Percentiles rank a stretch among this genome's conserved stretches.
Conservation (phyloP, 2,888 invertebrate genomes). For the Phlogophora meticulosa region DNA sequence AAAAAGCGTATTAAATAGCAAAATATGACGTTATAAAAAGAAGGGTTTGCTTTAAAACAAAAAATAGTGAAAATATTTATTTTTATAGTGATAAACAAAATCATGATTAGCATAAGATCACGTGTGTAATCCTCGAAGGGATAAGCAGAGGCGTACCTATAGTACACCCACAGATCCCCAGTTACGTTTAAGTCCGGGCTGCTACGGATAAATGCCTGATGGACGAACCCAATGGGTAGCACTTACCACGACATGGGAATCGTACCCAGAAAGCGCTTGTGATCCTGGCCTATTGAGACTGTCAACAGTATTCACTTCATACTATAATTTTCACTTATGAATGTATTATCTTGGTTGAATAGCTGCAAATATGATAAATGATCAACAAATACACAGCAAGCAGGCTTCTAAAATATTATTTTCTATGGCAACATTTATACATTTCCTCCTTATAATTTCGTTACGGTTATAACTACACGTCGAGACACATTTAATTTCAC, state of each 20-base stretch:
- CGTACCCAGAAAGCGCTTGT: no score
- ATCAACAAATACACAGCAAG: not conserved
- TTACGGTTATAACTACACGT: not conserved
- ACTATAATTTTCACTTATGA: not conserved
- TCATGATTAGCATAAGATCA: no score
- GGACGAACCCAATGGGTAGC: no score
- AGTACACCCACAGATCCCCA: no score
- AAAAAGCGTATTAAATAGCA: not conserved
- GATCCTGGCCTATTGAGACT: no score
- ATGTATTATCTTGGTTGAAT: not conserved
- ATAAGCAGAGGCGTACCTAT: no score
- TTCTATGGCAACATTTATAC: slow-evolving; percentile 10
- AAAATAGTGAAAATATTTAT: not conserved
- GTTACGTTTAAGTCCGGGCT: no score
- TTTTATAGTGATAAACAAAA: no score
- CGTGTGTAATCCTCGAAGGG: no score
- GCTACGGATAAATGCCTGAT: no score
- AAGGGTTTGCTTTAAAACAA: not conserved
- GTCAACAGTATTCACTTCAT: not conserved
- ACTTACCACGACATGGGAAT: no score
- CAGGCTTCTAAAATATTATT: slow-evolving; percentile 6
- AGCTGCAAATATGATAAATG: not conserved
- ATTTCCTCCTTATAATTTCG: not conserved
- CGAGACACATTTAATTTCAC: slow-evolving; percentile 18
- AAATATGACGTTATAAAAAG: slow-evolving; percentile 8